A percentile compares a stretch with the other conserved stretches of the same genome.
phyloP scores from a whole-genome alignment of 2,888 invertebrate genomes.

The Gibbula magus region DNA sequence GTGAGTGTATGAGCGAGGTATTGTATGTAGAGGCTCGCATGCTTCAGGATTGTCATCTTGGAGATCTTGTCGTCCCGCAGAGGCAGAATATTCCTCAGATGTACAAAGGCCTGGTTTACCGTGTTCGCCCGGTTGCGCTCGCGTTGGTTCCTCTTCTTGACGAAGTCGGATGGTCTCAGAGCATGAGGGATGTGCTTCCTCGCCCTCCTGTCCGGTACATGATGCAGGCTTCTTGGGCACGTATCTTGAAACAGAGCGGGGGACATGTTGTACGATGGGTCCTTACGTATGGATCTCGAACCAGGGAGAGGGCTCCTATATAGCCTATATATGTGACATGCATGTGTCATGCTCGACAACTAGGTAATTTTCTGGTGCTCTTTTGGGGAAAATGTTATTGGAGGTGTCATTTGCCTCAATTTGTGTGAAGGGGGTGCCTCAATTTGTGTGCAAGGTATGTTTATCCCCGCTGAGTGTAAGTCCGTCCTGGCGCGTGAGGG shows the following conservation, averaged over 20 bases:
- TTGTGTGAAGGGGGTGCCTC: too few species aligned
- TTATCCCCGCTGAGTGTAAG: not conserved
- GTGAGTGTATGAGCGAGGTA: slow-evolving; percentile 22
- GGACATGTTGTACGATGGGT: too few species aligned
- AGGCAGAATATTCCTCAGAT: slow-evolving; percentile 35
- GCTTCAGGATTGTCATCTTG: slow-evolving; percentile 40
- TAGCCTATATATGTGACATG: too few species aligned
- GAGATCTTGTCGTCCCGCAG: slow-evolving; percentile 30
- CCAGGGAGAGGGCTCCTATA: too few species aligned
- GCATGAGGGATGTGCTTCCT: slow-evolving; percentile 41
- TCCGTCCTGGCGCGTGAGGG: not conserved
- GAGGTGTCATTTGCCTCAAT: too few species aligned
- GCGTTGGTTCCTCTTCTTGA: slow-evolving; percentile 39
- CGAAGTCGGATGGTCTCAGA: slow-evolving; percentile 35
- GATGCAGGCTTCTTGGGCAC: too few species aligned
- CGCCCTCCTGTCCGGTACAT: not conserved
- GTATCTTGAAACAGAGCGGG: too few species aligned
- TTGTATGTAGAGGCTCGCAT: slow-evolving; percentile 36
- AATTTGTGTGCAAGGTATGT: too few species aligned
- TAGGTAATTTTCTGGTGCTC: too few species aligned
- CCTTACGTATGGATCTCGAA: too few species aligned
- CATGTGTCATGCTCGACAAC: too few species aligned
- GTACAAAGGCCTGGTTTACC: slow-evolving; percentile 42
- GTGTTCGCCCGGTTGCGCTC: slow-evolving; percentile 39
- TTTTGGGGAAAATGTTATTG: too few species aligned